A percentile compares a stretch with the other conserved stretches of the same genome.
These are phyloP conservation scores for Colistium nudipinnis DNA, from an alignment of 2,113 vertebrate species.

Conservation along the genomic window DNA sequence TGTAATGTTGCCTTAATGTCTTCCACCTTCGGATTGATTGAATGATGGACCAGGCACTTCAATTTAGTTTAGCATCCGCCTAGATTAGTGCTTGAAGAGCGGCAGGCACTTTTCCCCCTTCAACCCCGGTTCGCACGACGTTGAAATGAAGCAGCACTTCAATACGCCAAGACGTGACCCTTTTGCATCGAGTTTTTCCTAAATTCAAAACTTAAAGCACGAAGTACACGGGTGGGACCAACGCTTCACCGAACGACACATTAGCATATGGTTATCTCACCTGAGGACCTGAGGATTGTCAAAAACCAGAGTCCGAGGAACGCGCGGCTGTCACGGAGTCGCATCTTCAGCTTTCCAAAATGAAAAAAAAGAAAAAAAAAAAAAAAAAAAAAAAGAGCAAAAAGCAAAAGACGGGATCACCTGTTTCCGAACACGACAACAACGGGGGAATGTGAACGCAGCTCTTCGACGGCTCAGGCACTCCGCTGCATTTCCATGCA, in stretches of 20 bases:
- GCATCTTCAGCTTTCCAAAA: constrained; percentile 60
- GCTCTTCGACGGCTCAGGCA: background rate
- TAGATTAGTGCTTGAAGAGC: too few species aligned
- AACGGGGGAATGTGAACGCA: background rate
- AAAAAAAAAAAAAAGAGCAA: background rate
- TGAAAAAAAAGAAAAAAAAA: background rate
- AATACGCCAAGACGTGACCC: too few species aligned
- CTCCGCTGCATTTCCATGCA: constrained; percentile 35
- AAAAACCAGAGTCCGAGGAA: constrained; percentile 49
- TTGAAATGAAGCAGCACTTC: too few species aligned
- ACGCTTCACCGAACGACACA: background rate
- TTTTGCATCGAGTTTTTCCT: too few species aligned
- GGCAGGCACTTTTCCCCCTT: too few species aligned
- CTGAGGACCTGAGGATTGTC: constrained; percentile 53
- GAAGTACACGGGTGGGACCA: background rate
- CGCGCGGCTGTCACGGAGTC: constrained; percentile 15
- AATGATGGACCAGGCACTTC: too few species aligned
- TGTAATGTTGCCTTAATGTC: background rate
- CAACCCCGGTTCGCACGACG: constrained; percentile 9
- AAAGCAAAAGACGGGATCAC: too few species aligned
- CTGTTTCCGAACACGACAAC: background rate
- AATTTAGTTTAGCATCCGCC: too few species aligned
- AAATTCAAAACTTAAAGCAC: rapidly evolving
- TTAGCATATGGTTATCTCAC: constrained; percentile 35
- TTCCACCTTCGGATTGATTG: too few species aligned